Conservation (phyloP, 1,140 invertebrate genomes). For the Mercenaria mercenaria region DNA sequence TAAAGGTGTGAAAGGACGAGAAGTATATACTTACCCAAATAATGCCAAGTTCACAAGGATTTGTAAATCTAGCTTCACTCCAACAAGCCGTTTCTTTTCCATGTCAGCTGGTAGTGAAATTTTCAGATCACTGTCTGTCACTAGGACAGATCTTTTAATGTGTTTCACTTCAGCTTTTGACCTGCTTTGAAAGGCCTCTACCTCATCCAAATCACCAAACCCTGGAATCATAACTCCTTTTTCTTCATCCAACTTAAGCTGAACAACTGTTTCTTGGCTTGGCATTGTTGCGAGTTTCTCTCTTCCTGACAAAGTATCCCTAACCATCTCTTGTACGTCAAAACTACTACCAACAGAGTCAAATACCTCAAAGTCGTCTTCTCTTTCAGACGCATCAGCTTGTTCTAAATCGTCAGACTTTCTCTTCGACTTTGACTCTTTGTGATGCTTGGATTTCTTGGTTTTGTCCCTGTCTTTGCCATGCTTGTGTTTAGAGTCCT, state of each 20-base stretch:
- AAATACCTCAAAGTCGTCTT: not conserved
- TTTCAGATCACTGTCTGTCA: constrained; percentile 9
- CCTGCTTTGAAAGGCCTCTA: not conserved
- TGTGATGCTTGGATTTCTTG: not conserved
- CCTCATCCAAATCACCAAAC: not conserved
- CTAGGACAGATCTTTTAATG: not conserved
- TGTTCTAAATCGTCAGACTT: not conserved
- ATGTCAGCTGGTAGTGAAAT: not conserved
- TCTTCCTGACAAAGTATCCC: not conserved
- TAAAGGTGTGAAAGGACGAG: too few species aligned
- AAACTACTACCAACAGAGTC: not conserved
- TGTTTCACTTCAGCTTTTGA: not conserved
- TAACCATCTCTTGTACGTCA: not conserved
- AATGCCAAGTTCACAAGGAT: not conserved
- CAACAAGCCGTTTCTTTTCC: not conserved
- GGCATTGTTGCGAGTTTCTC: too few species aligned
- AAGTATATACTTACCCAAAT: constrained; percentile 37
- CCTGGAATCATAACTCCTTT: not conserved
- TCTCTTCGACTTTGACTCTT: not conserved
- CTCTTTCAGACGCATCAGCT: not conserved
- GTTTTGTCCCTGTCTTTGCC: not conserved
- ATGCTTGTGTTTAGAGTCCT: not conserved
- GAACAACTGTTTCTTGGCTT: too few species aligned
- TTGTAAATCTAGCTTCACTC: not conserved
- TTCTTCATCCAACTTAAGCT: not conserved